Evolutionary conservation across 53 echinoderm and acorn worm genomes (phyloP).

Genomic region (Actinopyga echinites): DNA sequence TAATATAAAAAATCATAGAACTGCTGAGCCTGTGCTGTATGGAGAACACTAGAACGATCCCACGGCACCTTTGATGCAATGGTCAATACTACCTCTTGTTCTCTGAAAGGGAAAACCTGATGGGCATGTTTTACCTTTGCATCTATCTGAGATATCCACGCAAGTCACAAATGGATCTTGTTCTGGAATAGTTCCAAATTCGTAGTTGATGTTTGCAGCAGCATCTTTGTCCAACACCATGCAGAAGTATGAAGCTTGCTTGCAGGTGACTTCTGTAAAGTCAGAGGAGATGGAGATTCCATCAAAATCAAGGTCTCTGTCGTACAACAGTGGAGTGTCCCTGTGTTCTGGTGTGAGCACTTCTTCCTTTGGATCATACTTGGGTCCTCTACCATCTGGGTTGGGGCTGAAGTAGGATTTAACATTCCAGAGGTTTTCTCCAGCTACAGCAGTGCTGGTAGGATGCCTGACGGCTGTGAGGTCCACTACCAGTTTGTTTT

Average conservation of each 20-base stretch:
- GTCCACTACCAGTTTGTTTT: constrained; percentile 65
- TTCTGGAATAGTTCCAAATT: constrained; percentile 75
- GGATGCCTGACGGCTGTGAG: constrained; percentile 67
- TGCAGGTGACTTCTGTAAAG: constrained; percentile 70
- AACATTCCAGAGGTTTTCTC: constrained; percentile 69
- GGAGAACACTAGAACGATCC: too few species aligned
- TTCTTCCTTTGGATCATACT: constrained; percentile 64
- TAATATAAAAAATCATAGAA: too few species aligned
- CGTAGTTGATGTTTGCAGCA: constrained; percentile 66
- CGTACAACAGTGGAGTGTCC: constrained; percentile 53
- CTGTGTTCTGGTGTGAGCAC: constrained; percentile 56
- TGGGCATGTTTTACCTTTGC: constrained; percentile 60
- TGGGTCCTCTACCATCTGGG: constrained; percentile 67
- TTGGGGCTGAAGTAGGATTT: constrained; percentile 67
- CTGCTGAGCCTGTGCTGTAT: too few species aligned
- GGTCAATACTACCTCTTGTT: too few species aligned
- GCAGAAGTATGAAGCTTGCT: constrained; percentile 76
- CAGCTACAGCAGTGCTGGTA: constrained; percentile 67
- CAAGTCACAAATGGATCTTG: constrained; percentile 72
- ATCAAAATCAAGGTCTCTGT: constrained; percentile 59
- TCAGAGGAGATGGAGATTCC: constrained; percentile 63
- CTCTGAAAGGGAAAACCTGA: background rate
- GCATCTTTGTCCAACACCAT: constrained; percentile 73
- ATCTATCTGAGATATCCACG: constrained; percentile 80
- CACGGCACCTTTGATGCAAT: too few species aligned